Conservation (phyloP, 2,113 vertebrate species). For the Tachuris rubrigastra region DNA sequence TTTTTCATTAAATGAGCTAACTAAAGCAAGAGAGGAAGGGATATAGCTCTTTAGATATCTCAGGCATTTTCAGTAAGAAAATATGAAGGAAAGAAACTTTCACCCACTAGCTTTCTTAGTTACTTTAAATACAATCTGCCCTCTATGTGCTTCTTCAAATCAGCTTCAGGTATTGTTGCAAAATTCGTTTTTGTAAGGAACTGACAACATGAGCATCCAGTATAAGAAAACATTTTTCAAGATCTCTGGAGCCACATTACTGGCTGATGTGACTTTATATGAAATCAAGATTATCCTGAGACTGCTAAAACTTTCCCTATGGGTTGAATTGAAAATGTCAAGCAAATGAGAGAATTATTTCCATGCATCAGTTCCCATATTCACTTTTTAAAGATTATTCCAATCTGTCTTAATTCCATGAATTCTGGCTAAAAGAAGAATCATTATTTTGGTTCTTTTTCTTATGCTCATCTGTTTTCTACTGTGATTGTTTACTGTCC, state of each 20-base stretch:
- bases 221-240: not conserved
- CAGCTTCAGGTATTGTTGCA: not conserved
- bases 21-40: not conserved
- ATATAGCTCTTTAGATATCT: not conserved
- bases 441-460: not conserved
- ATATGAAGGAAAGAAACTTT: not conserved
- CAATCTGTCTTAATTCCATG: not conserved
- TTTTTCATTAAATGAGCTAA: not conserved
- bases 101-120: not conserved
- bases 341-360: not conserved
- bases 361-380: not conserved
- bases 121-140: not conserved
- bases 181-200: not conserved
- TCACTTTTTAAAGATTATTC: not conserved
- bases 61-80: not conserved
- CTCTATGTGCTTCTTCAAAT: not conserved
- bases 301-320: not conserved
- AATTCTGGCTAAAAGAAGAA: not conserved
- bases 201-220: not conserved
- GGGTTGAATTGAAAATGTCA: not conserved
- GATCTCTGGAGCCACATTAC: not conserved
- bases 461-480: not conserved
- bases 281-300: not conserved
- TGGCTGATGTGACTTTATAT: not conserved
- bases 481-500: not conserved